Evolutionary conservation across 2,888 invertebrate genomes (phyloP).

Genomic region (Nineta flava): DNA sequence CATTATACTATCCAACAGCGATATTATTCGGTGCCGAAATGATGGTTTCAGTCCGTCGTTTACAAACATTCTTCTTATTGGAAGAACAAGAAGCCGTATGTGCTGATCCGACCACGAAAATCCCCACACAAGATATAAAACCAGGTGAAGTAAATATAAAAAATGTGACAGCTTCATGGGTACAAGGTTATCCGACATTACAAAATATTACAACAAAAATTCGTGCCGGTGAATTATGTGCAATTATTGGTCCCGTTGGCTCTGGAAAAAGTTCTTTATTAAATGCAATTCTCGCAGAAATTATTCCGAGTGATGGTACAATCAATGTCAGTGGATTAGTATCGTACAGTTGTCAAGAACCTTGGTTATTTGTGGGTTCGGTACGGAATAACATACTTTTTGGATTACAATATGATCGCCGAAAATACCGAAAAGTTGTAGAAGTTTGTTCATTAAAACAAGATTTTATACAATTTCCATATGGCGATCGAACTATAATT

Average conservation of each 20-base stretch:
- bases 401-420: constrained; percentile 45
- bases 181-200: constrained; percentile 18
- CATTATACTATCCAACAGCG: constrained; percentile 20
- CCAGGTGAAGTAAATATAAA: constrained; percentile 12
- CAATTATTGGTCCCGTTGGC: constrained; percentile 39
- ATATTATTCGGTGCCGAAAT: not conserved
- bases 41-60: not conserved
- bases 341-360: constrained; percentile 71
- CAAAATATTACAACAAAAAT: constrained; percentile 20
- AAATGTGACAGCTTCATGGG: constrained; percentile 25
- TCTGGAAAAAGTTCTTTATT: constrained; percentile 50
- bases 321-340: constrained; percentile 44
- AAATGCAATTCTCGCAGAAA: constrained; percentile 45
- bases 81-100: constrained; percentile 25
- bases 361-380: constrained; percentile 70
- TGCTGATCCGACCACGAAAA: constrained; percentile 17
- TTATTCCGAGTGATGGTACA: constrained; percentile 39
- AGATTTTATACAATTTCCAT: constrained; percentile 36
- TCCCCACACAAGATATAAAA: not conserved
- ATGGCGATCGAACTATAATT: constrained; percentile 38
- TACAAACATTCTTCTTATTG: not conserved
- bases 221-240: constrained; percentile 28
- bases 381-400: constrained; percentile 79
- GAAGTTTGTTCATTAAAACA: constrained; percentile 26
- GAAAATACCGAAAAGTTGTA: constrained; percentile 34